phyloP scores from a whole-genome alignment of 2,113 vertebrate species.

The Gymnorhina tibicen region DNA sequence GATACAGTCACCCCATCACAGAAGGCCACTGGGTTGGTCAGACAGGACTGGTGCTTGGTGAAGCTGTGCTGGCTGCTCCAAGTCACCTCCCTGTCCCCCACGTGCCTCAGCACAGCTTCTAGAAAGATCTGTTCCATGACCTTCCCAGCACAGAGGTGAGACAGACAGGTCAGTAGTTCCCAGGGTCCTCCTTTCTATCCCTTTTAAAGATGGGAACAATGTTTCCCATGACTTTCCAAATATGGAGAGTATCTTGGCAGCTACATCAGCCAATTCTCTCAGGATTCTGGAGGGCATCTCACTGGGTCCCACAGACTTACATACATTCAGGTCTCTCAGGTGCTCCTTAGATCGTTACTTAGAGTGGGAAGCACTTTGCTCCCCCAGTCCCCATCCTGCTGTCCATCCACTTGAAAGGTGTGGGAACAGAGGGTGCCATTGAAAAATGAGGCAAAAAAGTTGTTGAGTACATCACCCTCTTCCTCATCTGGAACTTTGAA shows the following conservation, averaged over 20 bases:
- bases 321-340: not conserved
- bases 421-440: not conserved
- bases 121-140: not conserved
- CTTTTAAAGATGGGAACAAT: not conserved
- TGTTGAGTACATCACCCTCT: not conserved
- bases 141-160: not conserved
- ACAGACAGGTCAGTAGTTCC: not conserved
- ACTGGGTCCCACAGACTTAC: accelerated
- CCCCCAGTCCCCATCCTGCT: not conserved
- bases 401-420: not conserved
- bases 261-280: not conserved
- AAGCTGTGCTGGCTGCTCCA: not conserved
- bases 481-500: not conserved
- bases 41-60: not conserved
- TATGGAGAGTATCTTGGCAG: not conserved
- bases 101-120: not conserved
- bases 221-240: not conserved
- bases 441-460: not conserved
- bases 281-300: not conserved
- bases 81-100: not conserved
- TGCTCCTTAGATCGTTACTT: not conserved
- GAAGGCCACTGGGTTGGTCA: not conserved
- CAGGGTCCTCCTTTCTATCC: not conserved
- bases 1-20: not conserved
- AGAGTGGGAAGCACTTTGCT: not conserved